Evolutionary conservation across 2,797 vertebrate species (phyloP).

Genomic region (Eulemur coronatus): DNA sequence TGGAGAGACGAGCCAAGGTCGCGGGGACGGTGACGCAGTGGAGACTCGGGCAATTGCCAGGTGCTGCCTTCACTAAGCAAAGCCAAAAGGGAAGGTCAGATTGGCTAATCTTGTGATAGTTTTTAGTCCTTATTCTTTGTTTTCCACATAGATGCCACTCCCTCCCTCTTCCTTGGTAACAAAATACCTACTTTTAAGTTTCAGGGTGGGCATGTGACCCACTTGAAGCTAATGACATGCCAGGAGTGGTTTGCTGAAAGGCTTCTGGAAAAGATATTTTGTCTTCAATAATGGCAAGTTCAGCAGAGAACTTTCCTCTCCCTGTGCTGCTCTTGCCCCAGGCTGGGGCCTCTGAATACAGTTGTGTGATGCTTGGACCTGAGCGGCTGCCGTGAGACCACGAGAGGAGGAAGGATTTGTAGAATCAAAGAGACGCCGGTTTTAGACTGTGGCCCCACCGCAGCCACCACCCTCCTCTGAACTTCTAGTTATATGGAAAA

Average conservation of each 20-base stretch:
- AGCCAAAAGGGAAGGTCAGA: background rate
- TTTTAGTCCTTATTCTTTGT: background rate
- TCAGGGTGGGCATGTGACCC: background rate
- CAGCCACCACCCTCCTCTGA: background rate
- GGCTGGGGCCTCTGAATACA: background rate
- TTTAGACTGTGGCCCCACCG: background rate
- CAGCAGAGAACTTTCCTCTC: background rate
- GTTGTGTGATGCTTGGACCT: background rate
- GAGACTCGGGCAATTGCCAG: background rate
- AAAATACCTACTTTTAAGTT: background rate
- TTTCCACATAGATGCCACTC: background rate
- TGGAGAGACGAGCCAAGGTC: background rate
- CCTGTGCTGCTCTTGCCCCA: background rate
- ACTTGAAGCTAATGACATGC: background rate
- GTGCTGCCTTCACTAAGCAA: background rate
- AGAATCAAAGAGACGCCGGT: background rate
- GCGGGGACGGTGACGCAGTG: fast-evolving
- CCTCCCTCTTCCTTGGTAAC: background rate
- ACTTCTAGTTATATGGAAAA: background rate
- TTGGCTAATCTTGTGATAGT: background rate
- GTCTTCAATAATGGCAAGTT: background rate
- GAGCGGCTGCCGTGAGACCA: background rate
- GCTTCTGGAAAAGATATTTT: background rate
- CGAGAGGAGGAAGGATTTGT: background rate
- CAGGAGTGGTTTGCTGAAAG: background rate